Evolutionary conservation across 2,113 vertebrate species (phyloP).

Genomic region (Austrofundulus limnaeus): DNA sequence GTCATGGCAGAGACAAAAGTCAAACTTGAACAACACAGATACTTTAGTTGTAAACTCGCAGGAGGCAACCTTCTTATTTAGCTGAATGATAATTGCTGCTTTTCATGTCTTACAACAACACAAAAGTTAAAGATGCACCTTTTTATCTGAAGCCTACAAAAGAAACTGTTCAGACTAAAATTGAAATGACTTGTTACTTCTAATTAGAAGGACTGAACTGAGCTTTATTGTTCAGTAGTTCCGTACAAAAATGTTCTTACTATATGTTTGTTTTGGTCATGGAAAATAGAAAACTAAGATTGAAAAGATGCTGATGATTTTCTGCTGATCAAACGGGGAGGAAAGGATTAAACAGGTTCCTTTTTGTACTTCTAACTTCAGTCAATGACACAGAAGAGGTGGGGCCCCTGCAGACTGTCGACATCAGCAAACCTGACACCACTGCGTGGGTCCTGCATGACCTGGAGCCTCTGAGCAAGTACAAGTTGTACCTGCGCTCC

Average conservation of each 20-base stretch:
- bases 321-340: too few relatives aligned
- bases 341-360: background rate
- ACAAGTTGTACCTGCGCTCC: conserved; percentile 90
- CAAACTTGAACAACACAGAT: conserved; percentile 4
- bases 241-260: too few relatives aligned
- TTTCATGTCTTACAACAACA: background rate
- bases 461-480: conserved; percentile 85
- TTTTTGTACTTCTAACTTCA: conserved; percentile 32
- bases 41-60: background rate
- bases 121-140: background rate
- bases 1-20: conserved; percentile 17
- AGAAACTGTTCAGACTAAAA: too few relatives aligned
- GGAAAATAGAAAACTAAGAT: too few relatives aligned
- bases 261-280: too few relatives aligned
- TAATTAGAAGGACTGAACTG: too few relatives aligned
- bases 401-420: conserved; percentile 79
- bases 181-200: too few relatives aligned
- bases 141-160: background rate
- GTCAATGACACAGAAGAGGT: conserved; percentile 89
- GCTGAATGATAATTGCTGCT: background rate
- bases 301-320: too few relatives aligned
- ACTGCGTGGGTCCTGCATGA: conserved; percentile 82
- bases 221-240: too few relatives aligned
- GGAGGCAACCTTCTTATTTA: background rate
- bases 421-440: conserved; percentile 78